phyloP scores from a whole-genome alignment of 2,113 vertebrate genomes.

The Dissostichus mawsoni region DNA sequence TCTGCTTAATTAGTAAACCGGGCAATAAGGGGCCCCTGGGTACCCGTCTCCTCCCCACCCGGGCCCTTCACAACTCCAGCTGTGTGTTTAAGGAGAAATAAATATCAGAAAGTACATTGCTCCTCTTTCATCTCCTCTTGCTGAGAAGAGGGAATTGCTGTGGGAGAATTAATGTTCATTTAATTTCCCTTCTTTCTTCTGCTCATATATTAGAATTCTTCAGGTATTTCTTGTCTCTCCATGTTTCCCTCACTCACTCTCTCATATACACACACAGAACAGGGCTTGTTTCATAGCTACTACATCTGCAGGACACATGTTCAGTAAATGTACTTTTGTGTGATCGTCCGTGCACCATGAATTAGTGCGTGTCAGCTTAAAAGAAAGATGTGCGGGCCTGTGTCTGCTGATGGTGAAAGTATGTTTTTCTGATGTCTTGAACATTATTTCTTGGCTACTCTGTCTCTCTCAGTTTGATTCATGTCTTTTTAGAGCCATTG shows the following conservation, averaged over 20 bases:
- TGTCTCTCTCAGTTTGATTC: constrained; percentile 62
- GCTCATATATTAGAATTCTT: constrained; percentile 83
- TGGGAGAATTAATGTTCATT: constrained; percentile 84
- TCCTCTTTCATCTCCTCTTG: constrained; percentile 82
- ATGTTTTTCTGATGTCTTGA: constrained; percentile 65
- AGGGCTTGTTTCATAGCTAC: constrained; percentile 60
- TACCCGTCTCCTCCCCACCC: constrained; percentile 53
- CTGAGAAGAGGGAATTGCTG: constrained; percentile 69
- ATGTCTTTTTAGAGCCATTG: constrained; percentile 53
- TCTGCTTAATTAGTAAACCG: constrained; percentile 80
- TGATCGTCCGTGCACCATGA: constrained; percentile 48
- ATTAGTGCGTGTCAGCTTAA: constrained; percentile 60
- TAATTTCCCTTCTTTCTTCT: constrained; percentile 82
- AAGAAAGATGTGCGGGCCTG: constrained; percentile 63
- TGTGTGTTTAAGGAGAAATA: constrained; percentile 81
- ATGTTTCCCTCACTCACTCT: constrained; percentile 49
- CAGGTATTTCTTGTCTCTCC: constrained; percentile 77
- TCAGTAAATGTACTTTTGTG: constrained; percentile 60
- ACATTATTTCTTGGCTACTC: constrained; percentile 66
- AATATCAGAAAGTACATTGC: constrained; percentile 81
- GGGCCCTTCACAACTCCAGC: constrained; percentile 60
- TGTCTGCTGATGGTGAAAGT: constrained; percentile 67
- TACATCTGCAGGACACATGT: constrained; percentile 84
- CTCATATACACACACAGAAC: constrained; percentile 58
- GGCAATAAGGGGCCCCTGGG: constrained; percentile 71